Evolutionary conservation across 2,797 vertebrate species (phyloP).

Genomic region (Phalloptychus januarius): DNA sequence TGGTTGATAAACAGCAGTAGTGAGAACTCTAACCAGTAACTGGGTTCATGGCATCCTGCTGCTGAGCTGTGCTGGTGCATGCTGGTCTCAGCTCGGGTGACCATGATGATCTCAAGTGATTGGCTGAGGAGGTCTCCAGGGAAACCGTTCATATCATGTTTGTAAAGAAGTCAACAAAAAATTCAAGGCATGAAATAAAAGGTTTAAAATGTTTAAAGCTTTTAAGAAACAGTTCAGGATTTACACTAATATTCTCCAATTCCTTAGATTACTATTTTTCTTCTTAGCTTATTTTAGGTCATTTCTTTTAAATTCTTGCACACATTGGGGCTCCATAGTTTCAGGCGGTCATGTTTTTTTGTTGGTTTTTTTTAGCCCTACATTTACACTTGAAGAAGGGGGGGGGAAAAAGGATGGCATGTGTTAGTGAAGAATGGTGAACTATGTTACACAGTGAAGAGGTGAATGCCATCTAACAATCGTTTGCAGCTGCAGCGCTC

Average conservation of each 20-base stretch:
- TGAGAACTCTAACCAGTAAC: neutral
- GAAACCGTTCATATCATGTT: neutral
- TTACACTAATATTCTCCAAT: neutral
- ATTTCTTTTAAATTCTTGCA: neutral
- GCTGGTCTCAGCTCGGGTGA: neutral
- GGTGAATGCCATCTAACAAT: neutral
- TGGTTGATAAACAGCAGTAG: neutral
- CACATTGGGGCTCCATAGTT: neutral
- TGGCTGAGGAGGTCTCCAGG: neutral
- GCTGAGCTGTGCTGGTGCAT: neutral
- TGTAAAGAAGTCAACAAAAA: neutral
- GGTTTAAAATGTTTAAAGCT: neutral
- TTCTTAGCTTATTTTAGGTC: neutral
- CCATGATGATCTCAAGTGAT: conserved; percentile 5
- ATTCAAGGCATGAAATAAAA: neutral
- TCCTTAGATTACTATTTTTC: neutral
- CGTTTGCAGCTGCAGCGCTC: neutral
- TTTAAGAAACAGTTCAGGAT: neutral
- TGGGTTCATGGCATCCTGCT: neutral
- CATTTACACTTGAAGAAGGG: neutral
- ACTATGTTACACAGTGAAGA: neutral
- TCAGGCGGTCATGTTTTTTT: neutral
- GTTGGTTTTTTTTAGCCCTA: neutral
- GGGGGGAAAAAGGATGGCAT: neutral
- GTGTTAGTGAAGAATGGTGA: neutral